phyloP scores from a whole-genome alignment of 1,140 invertebrate genomes.

The Brachionus angularis region DNA sequence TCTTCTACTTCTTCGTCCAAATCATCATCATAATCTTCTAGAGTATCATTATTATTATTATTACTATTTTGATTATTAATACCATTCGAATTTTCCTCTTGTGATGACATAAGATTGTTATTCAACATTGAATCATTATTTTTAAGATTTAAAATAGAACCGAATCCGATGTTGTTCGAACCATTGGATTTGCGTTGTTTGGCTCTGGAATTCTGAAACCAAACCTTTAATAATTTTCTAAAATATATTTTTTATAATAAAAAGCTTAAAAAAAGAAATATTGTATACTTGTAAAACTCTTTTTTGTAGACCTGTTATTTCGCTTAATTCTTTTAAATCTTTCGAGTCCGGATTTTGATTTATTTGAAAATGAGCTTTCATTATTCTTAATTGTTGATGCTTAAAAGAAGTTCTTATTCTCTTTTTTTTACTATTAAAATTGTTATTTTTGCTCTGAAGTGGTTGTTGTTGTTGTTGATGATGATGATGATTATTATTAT shows the following conservation, averaged over 20 bases:
- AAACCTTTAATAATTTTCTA: conserved; percentile 73
- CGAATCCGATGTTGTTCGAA: too few species aligned
- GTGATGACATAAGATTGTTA: too few species aligned
- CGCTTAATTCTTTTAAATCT: conserved; percentile 90
- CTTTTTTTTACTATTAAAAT: too few species aligned
- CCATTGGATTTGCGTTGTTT: conserved; percentile 70
- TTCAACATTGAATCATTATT: too few species aligned
- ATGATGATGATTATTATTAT: too few species aligned
- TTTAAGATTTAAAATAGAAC: too few species aligned
- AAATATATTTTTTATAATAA: not conserved
- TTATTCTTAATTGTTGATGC: conserved; percentile 91
- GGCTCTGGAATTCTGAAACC: conserved; percentile 96
- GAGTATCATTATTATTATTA: too few species aligned
- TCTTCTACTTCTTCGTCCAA: conserved; percentile 6
- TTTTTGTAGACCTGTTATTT: conserved; percentile 95
- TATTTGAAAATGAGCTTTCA: conserved; percentile 97
- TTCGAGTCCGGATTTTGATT: conserved; percentile 99
- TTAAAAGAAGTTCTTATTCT: conserved; percentile 94
- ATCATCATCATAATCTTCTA: conserved; percentile 26
- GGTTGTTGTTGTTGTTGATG: too few species aligned
- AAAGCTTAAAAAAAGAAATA: not conserved
- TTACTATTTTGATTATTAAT: conserved; percentile 2
- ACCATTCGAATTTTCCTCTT: too few species aligned
- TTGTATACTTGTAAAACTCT: conserved; percentile 86
- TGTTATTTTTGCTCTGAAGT: too few species aligned